Evolutionary conservation across 2,797 vertebrate genomes (phyloP).

Genomic region (Avahi laniger): DNA sequence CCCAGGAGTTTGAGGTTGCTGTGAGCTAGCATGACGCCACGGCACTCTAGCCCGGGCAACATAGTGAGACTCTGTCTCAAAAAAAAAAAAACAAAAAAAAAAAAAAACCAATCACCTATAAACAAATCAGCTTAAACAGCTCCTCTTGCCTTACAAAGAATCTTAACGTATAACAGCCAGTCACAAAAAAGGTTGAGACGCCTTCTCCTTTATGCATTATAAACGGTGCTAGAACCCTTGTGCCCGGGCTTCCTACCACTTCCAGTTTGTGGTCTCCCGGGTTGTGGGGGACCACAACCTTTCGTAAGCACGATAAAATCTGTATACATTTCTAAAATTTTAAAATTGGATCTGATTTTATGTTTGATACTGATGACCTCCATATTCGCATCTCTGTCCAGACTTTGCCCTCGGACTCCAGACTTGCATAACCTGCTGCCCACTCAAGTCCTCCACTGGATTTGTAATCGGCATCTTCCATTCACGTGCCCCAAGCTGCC

Average conservation of each 20-base stretch:
- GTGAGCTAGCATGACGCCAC: no score
- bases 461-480: not conserved
- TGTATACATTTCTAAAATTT: not conserved
- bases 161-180: not conserved
- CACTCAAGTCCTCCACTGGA: fast-evolving
- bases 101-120: not conserved
- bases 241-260: not conserved
- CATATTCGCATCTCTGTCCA: not conserved
- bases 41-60: no score
- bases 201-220: not conserved
- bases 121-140: not conserved
- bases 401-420: not conserved
- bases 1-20: no score
- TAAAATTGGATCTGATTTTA: not conserved
- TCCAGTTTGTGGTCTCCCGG: not conserved
- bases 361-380: not conserved
- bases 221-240: not conserved
- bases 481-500: not conserved
- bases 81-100: no score
- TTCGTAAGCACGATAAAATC: not conserved
- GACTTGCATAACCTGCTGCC: not conserved
- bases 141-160: not conserved
- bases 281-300: not conserved
- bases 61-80: no score
- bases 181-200: not conserved